Conservation (phyloP, 2,888 invertebrate genomes). For the Gisinianus flammeolus region DNA sequence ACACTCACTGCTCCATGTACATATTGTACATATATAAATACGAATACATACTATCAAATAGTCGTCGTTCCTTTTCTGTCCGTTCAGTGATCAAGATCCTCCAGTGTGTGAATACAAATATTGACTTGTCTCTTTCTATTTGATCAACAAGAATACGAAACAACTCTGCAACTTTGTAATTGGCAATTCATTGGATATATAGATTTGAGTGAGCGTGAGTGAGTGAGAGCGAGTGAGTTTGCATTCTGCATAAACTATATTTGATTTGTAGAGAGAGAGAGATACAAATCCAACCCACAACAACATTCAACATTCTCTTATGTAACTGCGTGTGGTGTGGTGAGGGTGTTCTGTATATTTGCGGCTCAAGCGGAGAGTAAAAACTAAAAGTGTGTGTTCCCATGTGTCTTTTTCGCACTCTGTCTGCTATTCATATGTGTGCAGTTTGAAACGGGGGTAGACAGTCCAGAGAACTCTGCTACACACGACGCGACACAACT, state of each 20-base stretch:
- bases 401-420: not conserved
- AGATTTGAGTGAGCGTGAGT: too few species aligned
- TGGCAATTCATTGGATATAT: too few species aligned
- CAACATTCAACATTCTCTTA: not conserved
- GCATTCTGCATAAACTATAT: too few species aligned
- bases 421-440: too few species aligned
- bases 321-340: not conserved
- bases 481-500: too few species aligned
- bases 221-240: too few species aligned
- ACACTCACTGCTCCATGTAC: not conserved
- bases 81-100: slow-evolving; percentile 3
- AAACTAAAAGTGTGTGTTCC: not conserved
- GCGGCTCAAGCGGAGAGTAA: not conserved
- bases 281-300: not conserved
- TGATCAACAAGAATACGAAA: too few species aligned
- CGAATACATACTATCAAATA: not conserved
- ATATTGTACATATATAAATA: not conserved
- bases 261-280: not conserved
- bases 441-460: too few species aligned
- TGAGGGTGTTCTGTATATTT: not conserved
- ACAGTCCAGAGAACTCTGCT: too few species aligned
- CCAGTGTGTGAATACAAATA: slow-evolving; percentile 29
- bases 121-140: not conserved
- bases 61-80: not conserved
- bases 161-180: too few species aligned